These are phyloP conservation scores for Eptatretus burgeri DNA, from an alignment of 2,113 vertebrate genomes.

Conservation along the genomic window DNA sequence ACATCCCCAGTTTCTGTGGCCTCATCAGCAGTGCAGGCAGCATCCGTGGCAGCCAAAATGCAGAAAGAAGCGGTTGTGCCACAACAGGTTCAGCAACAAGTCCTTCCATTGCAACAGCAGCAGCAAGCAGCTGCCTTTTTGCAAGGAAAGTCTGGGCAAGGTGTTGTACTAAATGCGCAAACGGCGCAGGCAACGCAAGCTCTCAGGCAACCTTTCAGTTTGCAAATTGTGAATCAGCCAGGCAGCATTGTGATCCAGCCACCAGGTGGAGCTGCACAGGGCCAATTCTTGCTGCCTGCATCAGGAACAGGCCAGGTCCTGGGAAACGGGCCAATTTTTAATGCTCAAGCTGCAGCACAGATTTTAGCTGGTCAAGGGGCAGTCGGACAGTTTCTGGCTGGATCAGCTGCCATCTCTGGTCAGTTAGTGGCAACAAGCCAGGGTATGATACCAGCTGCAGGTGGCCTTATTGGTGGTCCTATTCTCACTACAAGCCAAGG, in stretches of 20 bases:
- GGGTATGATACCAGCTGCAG: no score
- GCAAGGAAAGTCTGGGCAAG: constrained; percentile 43
- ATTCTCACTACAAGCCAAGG: constrained; percentile 40
- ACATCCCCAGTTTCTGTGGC: constrained; percentile 11
- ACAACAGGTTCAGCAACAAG: constrained; percentile 29
- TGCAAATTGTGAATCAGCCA: constrained; percentile 57
- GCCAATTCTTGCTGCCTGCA: constrained; percentile 47
- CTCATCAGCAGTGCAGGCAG: background rate
- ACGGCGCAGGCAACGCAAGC: constrained; percentile 16
- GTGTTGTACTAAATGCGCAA: constrained; percentile 40
- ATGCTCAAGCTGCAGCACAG: background rate
- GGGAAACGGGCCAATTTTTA: background rate
- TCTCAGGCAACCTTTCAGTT: constrained; percentile 51
- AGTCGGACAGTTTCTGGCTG: no score
- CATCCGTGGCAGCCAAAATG: constrained; percentile 18
- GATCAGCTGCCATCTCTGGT: no score
- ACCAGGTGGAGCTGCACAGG: constrained; percentile 36
- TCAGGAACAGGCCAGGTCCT: constrained; percentile 1
- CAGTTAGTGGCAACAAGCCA: no score
- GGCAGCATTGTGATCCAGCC: constrained; percentile 77
- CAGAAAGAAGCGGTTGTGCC: constrained; percentile 38
- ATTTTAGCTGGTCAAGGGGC: background rate
- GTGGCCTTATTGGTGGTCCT: constrained; percentile 18
- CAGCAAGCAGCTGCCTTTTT: constrained; percentile 63
- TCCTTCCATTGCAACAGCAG: constrained; percentile 40